Evolutionary conservation across 2,113 vertebrate genomes (phyloP), one percentile per base, ranked within the genome.

Genomic region (Climacteris rufus): DNA sequence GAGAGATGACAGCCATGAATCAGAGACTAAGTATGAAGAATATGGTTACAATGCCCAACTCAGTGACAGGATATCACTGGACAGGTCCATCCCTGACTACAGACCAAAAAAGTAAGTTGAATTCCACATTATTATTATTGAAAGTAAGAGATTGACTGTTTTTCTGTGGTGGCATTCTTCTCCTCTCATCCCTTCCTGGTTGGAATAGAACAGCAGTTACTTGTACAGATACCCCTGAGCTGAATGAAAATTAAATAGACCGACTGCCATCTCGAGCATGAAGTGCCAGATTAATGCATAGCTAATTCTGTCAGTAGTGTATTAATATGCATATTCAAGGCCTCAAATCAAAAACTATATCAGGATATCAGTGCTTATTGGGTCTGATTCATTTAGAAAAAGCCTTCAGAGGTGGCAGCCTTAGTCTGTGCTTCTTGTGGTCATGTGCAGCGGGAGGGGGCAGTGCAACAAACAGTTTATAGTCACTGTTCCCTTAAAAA

Each of bases 41-140:
- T 99, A 99, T 3, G 99, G 99, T 74, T 99, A 99, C 97, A 99
- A 99, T 3, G 99, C 99, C 28, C 99, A 99, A 3, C 99, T 99
- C 88, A 99, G 99, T 35, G 99, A 99, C 95, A 98, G 99, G 94
- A 99, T 99, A 97, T 99, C 99, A 31, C 98, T 99, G 96, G 99
- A 99, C 98, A 98, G 99, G 74, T 99, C 98, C 92, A 99, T 99
- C 94, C 99, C 99, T 0, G 99, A 99, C 98, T 99, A 99, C 98
- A 98, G 99, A 96, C 99, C 99, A 23, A 99, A 99, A 97, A 99
- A 98, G 99, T 99, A 98, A 98, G 98, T 98, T 30, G 21, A 66
- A 57, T 75, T 90, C 56, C 31, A n/a, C 2, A 0, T 88, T 86
- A 6, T 88, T 86, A 6, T 79, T 82, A 21, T 79, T 72, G 24